A percentile compares a stretch with the other conserved stretches of the same genome.
Evolutionary conservation across 2,888 invertebrate genomes (phyloP).

Genomic region (Melanostoma scalare): DNA sequence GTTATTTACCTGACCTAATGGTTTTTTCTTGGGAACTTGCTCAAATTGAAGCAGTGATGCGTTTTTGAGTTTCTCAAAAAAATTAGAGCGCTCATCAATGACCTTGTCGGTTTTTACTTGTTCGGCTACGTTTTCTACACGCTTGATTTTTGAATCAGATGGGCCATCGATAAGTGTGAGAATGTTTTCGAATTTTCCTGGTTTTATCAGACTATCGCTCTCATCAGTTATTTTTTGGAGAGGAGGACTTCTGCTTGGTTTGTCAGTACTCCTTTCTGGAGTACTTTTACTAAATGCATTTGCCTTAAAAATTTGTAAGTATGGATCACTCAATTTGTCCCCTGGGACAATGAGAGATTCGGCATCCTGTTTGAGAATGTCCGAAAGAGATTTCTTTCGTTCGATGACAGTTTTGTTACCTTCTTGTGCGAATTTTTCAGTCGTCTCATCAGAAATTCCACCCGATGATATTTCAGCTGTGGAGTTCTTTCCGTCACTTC

Average conservation of each 20-base stretch:
- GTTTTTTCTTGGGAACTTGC: neutral
- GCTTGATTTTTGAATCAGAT: neutral
- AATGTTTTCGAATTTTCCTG: slow-evolving; percentile 53
- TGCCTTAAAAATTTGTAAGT: slow-evolving; percentile 35
- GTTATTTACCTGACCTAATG: neutral
- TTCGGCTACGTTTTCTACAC: no score
- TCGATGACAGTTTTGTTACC: slow-evolving; percentile 59
- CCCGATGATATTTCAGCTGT: slow-evolving; percentile 70
- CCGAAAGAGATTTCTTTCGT: slow-evolving; percentile 37
- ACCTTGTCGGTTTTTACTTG: neutral
- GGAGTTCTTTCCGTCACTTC: slow-evolving; percentile 69
- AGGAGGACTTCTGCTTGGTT: neutral
- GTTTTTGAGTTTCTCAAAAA: slow-evolving; percentile 54
- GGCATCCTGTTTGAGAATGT: slow-evolving; percentile 33
- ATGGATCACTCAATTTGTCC: slow-evolving; percentile 1
- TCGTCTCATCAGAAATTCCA: slow-evolving; percentile 62
- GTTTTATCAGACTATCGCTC: slow-evolving; percentile 27
- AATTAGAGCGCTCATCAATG: slow-evolving; percentile 41
- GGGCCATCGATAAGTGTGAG: slow-evolving; percentile 47
- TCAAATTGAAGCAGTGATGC: slow-evolving; percentile 36
- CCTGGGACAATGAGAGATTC: slow-evolving; percentile 10
- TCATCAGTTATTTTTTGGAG: slow-evolving; percentile 11
- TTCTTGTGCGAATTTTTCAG: slow-evolving; percentile 53
- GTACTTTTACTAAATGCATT: slow-evolving; percentile 48
- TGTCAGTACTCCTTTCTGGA: slow-evolving; percentile 30